Conservation (phyloP, 2,888 invertebrate species). For the Pecten maximus region DNA sequence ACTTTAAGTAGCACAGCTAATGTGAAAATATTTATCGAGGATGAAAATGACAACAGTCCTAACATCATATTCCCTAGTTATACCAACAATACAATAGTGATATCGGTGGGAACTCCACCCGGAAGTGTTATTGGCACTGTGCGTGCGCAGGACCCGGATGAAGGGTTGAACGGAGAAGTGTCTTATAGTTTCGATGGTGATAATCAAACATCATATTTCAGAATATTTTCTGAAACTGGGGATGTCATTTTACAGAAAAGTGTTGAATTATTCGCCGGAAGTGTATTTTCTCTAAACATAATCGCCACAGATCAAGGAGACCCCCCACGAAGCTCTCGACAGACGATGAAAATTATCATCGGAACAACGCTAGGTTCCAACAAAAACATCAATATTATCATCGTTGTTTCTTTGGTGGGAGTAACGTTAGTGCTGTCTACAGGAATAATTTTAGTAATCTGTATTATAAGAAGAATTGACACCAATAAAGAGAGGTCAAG, state of each 20-base stretch:
- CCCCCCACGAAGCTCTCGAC: slow-evolving; percentile 39
- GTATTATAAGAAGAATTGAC: slow-evolving; percentile 61
- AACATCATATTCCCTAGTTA: slow-evolving; percentile 63
- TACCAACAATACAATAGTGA: slow-evolving; percentile 62
- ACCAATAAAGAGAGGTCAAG: slow-evolving; percentile 40
- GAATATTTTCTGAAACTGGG: slow-evolving; percentile 54
- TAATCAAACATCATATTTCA: slow-evolving; percentile 52
- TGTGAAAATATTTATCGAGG: slow-evolving; percentile 61
- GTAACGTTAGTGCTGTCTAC: slow-evolving; percentile 63
- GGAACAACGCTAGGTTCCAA: slow-evolving; percentile 30
- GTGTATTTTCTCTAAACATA: slow-evolving; percentile 45
- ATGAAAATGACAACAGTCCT: slow-evolving; percentile 65
- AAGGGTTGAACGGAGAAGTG: slow-evolving; percentile 55
- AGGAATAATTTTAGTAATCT: slow-evolving; percentile 62
- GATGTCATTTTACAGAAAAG: slow-evolving; percentile 53
- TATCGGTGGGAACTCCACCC: slow-evolving; percentile 57
- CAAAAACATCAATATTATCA: slow-evolving; percentile 58
- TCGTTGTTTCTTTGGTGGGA: slow-evolving; percentile 64
- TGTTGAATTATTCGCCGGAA: slow-evolving; percentile 42
- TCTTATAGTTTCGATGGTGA: slow-evolving; percentile 53
- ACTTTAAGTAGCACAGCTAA: slow-evolving; percentile 55
- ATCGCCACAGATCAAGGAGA: slow-evolving; percentile 55
- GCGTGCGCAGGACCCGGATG: slow-evolving; percentile 57
- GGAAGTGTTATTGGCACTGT: slow-evolving; percentile 54
- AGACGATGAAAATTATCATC: slow-evolving; percentile 43